Conservation (phyloP, 92 coral and sea anemone genomes). For the Meandrina meandrites region DNA sequence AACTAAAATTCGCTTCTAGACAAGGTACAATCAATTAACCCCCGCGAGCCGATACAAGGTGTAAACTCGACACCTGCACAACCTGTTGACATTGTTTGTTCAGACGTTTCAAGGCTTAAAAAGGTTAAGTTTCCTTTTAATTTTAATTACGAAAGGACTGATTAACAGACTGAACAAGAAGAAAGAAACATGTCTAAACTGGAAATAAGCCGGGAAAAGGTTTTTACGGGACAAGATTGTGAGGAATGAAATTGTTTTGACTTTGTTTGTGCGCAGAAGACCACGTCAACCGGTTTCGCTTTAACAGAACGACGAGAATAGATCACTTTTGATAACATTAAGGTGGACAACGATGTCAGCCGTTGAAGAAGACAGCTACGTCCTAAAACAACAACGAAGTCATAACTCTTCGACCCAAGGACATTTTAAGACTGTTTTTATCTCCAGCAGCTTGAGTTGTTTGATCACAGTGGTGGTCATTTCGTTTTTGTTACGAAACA, state of each 20-base stretch:
- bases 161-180: not conserved
- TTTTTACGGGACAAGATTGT: not conserved
- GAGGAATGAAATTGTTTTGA: not conserved
- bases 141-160: not conserved
- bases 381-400: slow-evolving; percentile 25
- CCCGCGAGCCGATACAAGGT: not conserved
- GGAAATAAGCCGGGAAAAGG: not conserved
- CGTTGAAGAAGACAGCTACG: slow-evolving; percentile 10
- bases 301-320: not conserved
- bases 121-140: not conserved
- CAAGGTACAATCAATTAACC: not conserved
- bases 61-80: slow-evolving; percentile 9
- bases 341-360: not conserved
- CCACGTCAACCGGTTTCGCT: not conserved
- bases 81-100: slow-evolving; percentile 29
- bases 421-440: slow-evolving; percentile 55
- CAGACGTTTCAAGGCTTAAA: slow-evolving; percentile 7
- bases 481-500: slow-evolving; percentile 83
- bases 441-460: slow-evolving; percentile 78
- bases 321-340: not conserved
- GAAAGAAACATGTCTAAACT: not conserved
- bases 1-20: not conserved
- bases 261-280: not conserved
- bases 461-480: slow-evolving; percentile 67
- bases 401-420: slow-evolving; percentile 12